A percentile compares a stretch with the other conserved stretches of the same genome.
Evolutionary conservation across 1,140 invertebrate genomes (phyloP).

Genomic region (Mercenaria mercenaria): DNA sequence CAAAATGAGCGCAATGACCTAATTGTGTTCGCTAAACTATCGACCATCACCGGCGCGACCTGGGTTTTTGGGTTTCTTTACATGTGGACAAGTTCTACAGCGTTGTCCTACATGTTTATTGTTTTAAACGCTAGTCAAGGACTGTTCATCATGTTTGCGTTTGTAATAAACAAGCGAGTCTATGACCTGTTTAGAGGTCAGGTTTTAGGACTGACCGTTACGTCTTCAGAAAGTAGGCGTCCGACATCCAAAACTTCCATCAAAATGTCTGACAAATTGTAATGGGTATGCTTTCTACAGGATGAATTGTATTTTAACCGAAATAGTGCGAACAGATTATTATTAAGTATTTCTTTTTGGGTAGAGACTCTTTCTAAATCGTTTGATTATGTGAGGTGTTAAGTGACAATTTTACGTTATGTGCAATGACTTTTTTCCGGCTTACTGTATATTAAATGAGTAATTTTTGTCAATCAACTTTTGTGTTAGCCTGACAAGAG

Average conservation of each 20-base stretch:
- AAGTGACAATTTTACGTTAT: too few relatives aligned
- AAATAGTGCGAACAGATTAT: too few relatives aligned
- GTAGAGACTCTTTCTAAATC: too few relatives aligned
- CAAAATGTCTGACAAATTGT: not conserved
- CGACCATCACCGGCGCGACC: constrained; percentile 39
- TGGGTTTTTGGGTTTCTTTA: constrained; percentile 50
- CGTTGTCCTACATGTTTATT: constrained; percentile 32
- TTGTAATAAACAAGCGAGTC: constrained; percentile 23
- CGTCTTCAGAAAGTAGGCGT: not conserved
- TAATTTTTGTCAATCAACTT: too few relatives aligned
- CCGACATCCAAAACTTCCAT: not conserved
- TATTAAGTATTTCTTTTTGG: too few relatives aligned
- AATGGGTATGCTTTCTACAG: too few relatives aligned
- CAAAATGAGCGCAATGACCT: constrained; percentile 17
- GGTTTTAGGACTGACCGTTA: not conserved
- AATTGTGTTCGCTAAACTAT: constrained; percentile 44
- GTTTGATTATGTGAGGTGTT: too few relatives aligned
- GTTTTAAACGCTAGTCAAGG: constrained; percentile 40
- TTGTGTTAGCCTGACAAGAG: too few relatives aligned
- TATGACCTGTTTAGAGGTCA: not conserved
- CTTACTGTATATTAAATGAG: too few relatives aligned
- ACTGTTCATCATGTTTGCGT: constrained; percentile 18
- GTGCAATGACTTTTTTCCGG: too few relatives aligned
- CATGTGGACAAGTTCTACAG: not conserved
- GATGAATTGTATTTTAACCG: too few relatives aligned